phyloP scores from a whole-genome alignment of 1,140 invertebrate species.

The Anoplolepis gracilipes region DNA sequence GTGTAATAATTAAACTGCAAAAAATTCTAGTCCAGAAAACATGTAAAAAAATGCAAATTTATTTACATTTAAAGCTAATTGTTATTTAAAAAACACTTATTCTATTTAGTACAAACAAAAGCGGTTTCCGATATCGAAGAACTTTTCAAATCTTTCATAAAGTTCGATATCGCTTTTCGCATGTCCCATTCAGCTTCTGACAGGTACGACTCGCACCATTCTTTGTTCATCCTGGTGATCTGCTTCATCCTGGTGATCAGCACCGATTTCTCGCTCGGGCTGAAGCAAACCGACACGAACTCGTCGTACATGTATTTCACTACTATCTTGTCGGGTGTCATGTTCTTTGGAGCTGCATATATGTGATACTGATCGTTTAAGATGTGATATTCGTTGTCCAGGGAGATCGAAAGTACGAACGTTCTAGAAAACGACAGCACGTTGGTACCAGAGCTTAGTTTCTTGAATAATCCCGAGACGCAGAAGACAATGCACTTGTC shows the following conservation, averaged over 20 bases:
- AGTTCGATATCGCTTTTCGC: conserved; percentile 75
- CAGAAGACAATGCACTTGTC: conserved; percentile 67
- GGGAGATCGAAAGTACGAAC: conserved; percentile 74
- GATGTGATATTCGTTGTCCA: conserved; percentile 81
- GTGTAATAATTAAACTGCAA: neutral
- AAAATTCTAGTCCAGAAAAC: neutral
- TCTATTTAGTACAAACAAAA: conserved; percentile 51
- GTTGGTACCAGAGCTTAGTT: conserved; percentile 52
- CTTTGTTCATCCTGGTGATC: conserved; percentile 74
- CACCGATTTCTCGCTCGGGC: conserved; percentile 75
- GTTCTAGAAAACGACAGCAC: conserved; percentile 80
- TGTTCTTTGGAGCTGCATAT: conserved; percentile 54
- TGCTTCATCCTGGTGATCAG: conserved; percentile 71
- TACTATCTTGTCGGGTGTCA: conserved; percentile 56
- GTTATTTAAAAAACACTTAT: neutral
- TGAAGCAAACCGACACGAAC: conserved; percentile 69
- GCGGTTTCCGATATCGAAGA: conserved; percentile 70
- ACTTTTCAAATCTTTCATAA: conserved; percentile 76
- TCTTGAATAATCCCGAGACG: conserved; percentile 79
- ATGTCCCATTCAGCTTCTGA: conserved; percentile 77
- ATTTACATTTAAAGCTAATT: no score
- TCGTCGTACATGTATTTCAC: conserved; percentile 22
- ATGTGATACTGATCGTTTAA: conserved; percentile 81
- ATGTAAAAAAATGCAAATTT: neutral
- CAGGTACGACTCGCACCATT: conserved; percentile 77